Evolutionary conservation across 2,888 invertebrate genomes (phyloP).

Genomic region (Tolmerus cingulatus): DNA sequence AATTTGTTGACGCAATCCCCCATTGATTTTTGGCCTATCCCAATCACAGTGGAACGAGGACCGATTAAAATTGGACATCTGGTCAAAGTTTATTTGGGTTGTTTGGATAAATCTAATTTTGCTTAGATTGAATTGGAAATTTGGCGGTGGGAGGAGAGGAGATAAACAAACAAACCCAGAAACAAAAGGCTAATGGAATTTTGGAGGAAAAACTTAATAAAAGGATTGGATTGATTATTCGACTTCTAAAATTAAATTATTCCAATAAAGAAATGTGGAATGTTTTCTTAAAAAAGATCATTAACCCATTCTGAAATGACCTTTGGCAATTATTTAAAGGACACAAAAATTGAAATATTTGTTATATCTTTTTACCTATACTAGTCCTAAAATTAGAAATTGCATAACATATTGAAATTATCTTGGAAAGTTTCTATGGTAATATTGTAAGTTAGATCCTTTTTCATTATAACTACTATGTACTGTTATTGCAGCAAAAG

Average conservation of each 20-base stretch:
- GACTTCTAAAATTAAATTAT: not conserved
- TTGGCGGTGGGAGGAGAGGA: not conserved
- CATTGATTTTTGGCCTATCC: slow-evolving; percentile 29
- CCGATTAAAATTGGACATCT: slow-evolving; percentile 25
- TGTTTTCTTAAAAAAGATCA: not conserved
- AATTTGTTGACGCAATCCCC: slow-evolving; percentile 2
- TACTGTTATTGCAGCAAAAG: no score
- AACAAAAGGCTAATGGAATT: not conserved
- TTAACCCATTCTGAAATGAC: not conserved
- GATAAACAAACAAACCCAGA: not conserved
- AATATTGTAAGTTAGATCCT: no score
- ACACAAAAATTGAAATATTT: no score
- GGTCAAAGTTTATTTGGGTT: not conserved
- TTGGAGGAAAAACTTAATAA: not conserved
- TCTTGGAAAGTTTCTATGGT: no score
- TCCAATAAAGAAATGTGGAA: not conserved
- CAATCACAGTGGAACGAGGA: not conserved
- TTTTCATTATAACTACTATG: no score
- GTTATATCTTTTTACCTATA: no score
- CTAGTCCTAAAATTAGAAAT: no score
- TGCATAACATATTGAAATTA: no score
- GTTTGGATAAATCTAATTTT: not conserved
- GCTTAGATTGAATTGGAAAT: not conserved
- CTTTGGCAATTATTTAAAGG: not conserved
- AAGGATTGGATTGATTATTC: not conserved